These are phyloP conservation scores for Hypomecis punctinalis DNA, from an alignment of 2,888 invertebrate genomes.

Conservation along the genomic window DNA sequence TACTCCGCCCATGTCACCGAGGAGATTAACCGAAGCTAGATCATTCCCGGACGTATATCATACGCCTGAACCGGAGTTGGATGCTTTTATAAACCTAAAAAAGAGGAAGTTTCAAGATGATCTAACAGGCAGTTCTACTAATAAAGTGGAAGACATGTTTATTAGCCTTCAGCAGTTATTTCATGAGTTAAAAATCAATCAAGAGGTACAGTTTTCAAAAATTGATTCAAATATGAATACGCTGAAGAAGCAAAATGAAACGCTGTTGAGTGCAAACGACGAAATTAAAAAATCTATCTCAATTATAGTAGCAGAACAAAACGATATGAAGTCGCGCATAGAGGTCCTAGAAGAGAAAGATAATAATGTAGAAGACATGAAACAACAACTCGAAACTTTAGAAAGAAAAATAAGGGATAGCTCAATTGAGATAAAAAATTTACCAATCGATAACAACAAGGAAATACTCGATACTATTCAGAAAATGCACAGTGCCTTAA, in stretches of 20 bases:
- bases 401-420: slow-evolving; percentile 3
- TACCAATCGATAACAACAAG: slow-evolving; percentile 2
- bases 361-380: not conserved
- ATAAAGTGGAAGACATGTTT: slow-evolving; percentile 4
- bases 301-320: slow-evolving; percentile 2
- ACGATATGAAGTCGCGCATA: not conserved
- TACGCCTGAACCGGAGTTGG: too few relatives aligned
- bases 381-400: not conserved
- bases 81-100: too few relatives aligned
- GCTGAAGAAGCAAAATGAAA: slow-evolving; percentile 6
- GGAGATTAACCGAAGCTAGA: not conserved
- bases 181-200: not conserved
- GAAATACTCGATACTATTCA: slow-evolving; percentile 1
- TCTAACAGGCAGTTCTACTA: not conserved
- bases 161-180: slow-evolving; percentile 2
- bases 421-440: slow-evolving; percentile 5
- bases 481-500: not conserved
- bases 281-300: slow-evolving; percentile 4
- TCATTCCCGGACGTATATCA: too few relatives aligned
- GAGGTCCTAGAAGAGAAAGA: not conserved
- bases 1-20: too few relatives aligned
- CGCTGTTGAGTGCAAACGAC: not conserved
- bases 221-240: not conserved
- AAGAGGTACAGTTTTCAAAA: not conserved
- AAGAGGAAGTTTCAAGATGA: too few relatives aligned